These are phyloP conservation scores for Chironomus tentans DNA, from an alignment of 2,888 invertebrate genomes.

Conservation along the genomic window DNA sequence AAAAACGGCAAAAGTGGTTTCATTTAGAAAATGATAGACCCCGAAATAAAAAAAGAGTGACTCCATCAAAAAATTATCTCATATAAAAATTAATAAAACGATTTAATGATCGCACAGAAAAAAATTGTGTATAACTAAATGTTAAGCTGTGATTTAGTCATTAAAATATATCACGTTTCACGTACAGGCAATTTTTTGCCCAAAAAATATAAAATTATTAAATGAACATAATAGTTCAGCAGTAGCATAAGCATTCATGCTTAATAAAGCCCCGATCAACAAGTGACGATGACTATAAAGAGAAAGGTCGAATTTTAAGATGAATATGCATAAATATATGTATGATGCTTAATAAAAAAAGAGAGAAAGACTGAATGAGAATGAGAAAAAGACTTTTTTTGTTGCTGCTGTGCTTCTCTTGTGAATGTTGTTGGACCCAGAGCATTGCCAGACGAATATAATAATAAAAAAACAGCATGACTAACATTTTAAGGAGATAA, in stretches of 20 bases:
- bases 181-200: neutral
- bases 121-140: neutral
- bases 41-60: too few species aligned
- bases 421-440: neutral
- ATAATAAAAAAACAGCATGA: constrained; percentile 23
- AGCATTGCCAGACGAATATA: neutral
- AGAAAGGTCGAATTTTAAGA: constrained; percentile 22
- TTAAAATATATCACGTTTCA: constrained; percentile 23
- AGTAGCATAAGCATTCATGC: neutral
- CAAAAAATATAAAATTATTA: neutral
- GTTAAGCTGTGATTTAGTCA: neutral
- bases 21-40: too few species aligned
- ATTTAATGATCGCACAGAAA: too few species aligned
- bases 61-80: too few species aligned
- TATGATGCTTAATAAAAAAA: neutral
- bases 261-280: constrained; percentile 17
- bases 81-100: too few species aligned
- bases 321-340: neutral
- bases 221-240: neutral
- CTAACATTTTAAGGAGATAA: constrained; percentile 21
- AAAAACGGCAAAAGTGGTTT: too few species aligned
- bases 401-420: neutral
- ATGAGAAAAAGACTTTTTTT: neutral
- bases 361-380: neutral
- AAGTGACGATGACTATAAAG: constrained; percentile 23